Evolutionary conservation across 2,113 vertebrate species (phyloP).

Genomic region (Oxyura jamaicensis): DNA sequence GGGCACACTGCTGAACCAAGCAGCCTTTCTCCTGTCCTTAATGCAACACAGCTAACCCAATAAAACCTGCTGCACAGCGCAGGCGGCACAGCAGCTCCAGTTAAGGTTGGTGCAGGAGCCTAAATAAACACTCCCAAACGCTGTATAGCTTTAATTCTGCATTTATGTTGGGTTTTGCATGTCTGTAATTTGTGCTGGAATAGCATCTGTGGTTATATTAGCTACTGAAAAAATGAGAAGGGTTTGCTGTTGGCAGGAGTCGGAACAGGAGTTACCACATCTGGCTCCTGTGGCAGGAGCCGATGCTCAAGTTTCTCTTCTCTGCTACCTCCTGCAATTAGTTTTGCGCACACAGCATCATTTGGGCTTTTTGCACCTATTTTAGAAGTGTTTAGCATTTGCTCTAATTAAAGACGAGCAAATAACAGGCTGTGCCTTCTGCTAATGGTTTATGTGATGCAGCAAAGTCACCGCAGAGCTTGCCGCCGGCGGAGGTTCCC

Average conservation of each 20-base stretch:
- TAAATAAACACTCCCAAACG: not conserved
- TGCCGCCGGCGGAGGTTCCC: not conserved
- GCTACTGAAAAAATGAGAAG: not conserved
- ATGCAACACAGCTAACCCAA: not conserved
- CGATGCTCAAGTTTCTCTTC: accelerated
- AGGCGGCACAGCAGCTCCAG: not conserved
- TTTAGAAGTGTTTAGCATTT: not conserved
- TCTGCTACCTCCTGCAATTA: not conserved
- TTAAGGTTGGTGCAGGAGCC: not conserved
- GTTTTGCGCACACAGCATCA: not conserved
- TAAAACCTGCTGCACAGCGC: accelerated
- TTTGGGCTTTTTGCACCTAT: not conserved
- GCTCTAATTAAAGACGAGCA: not conserved
- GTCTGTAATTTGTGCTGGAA: not conserved
- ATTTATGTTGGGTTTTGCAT: not conserved
- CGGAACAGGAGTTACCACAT: not conserved
- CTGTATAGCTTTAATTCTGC: not conserved
- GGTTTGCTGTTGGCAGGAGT: not conserved
- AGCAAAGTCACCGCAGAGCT: not conserved
- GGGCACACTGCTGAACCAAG: not conserved
- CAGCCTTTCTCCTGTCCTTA: not conserved
- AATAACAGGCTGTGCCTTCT: not conserved
- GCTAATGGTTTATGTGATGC: not conserved
- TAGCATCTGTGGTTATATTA: not conserved
- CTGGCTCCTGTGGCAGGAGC: not conserved